Conservation (phyloP, 2,888 invertebrate genomes). For the Dryobotodes eremita region DNA sequence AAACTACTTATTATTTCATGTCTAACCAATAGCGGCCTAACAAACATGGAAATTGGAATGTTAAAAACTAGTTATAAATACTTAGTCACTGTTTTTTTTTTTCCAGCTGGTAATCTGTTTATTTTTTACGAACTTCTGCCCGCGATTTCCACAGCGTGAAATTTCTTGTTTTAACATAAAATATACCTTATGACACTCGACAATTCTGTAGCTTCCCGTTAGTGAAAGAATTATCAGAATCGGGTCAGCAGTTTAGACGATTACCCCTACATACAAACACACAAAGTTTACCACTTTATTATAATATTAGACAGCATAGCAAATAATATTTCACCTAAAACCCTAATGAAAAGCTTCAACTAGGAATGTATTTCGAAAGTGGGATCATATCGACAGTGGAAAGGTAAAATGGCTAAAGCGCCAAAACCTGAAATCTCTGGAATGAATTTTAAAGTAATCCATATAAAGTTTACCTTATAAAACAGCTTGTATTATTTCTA, state of each 20-base stretch:
- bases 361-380: neutral
- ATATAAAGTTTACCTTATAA: too few species aligned
- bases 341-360: neutral
- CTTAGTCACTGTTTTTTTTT: neutral
- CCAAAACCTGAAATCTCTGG: too few species aligned
- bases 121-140: neutral
- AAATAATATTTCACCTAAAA: too few species aligned
- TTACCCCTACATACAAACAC: neutral
- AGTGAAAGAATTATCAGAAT: too few species aligned
- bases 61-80: neutral
- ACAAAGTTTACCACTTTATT: neutral
- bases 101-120: neutral
- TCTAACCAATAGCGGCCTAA: too few species aligned
- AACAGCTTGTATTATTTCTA: slow-evolving; percentile 11
- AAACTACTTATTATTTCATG: neutral
- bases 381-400: too few species aligned
- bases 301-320: too few species aligned
- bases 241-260: too few species aligned
- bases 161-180: neutral
- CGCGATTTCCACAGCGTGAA: neutral
- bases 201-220: too few species aligned
- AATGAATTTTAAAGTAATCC: too few species aligned
- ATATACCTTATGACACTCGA: neutral
- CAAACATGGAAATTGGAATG: too few species aligned
- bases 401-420: too few species aligned